Evolutionary conservation across 2,888 invertebrate species (phyloP).

Genomic region (Melanchra persicariae): DNA sequence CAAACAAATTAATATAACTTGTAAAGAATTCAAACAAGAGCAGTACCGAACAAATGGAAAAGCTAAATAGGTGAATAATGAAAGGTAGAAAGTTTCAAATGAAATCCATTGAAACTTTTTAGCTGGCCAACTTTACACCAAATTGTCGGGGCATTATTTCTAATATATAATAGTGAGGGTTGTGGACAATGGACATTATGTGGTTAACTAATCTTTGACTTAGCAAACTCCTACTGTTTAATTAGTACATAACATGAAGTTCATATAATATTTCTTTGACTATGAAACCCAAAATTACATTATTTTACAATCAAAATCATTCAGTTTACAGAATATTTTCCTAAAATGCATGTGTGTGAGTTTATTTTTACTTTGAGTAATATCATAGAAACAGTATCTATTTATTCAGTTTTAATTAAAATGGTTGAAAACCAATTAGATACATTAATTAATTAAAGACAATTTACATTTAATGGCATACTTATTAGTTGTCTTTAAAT

Average conservation of each 20-base stretch:
- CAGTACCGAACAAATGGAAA: constrained; percentile 78
- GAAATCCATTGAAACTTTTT: constrained; percentile 82
- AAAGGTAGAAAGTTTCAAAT: constrained; percentile 82
- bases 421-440: neutral
- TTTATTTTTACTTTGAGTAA: neutral
- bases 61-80: constrained; percentile 83
- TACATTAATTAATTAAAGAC: neutral
- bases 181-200: constrained; percentile 14
- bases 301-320: neutral
- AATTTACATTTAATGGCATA: neutral
- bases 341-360: neutral
- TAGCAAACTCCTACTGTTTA: neutral
- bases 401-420: neutral
- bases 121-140: constrained; percentile 75
- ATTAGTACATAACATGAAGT: neutral
- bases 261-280: neutral
- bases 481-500: neutral
- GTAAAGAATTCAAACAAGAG: constrained; percentile 77
- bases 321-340: neutral
- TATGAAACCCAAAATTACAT: neutral
- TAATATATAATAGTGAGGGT: constrained; percentile 6
- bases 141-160: constrained; percentile 38
- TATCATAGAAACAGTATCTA: neutral
- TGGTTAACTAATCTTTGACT: neutral
- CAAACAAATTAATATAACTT: constrained; percentile 78